Percentiles rank a stretch among this genome's conserved stretches.
These are phyloP conservation scores for Metopolophium dirhodum DNA, from an alignment of 1,140 invertebrate species.

Conservation along the genomic window DNA sequence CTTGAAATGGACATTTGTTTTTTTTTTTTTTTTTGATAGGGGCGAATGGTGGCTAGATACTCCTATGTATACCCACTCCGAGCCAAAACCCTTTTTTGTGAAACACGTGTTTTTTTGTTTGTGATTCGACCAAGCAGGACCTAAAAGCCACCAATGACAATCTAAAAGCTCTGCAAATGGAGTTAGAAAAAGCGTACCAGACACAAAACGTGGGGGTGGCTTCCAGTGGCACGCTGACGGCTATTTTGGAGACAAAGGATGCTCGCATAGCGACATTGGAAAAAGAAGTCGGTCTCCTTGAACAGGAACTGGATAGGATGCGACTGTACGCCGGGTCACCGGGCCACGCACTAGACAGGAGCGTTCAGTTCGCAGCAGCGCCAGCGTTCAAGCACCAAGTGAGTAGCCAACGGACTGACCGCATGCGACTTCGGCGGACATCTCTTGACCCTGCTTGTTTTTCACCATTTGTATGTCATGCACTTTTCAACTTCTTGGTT, in stretches of 20 bases:
- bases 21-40: neutral
- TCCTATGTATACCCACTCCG: neutral
- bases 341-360: slow-evolving; percentile 34
- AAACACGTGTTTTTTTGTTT: slow-evolving; percentile 41
- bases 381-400: slow-evolving; percentile 52
- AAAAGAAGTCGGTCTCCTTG: slow-evolving; percentile 78
- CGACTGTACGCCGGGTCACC: slow-evolving; percentile 48
- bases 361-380: slow-evolving; percentile 9
- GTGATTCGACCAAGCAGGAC: slow-evolving; percentile 68
- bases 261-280: slow-evolving; percentile 83
- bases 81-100: slow-evolving; percentile 23
- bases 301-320: slow-evolving; percentile 72
- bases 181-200: slow-evolving; percentile 76
- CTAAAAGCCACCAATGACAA: slow-evolving; percentile 82
- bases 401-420: slow-evolving; percentile 31
- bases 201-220: slow-evolving; percentile 68
- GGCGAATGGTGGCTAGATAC: neutral
- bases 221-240: slow-evolving; percentile 74
- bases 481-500: slow-evolving; percentile 24
- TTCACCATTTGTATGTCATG: slow-evolving; percentile 24
- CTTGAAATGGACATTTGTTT: neutral
- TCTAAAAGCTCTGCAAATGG: slow-evolving; percentile 77
- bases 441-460: slow-evolving; percentile 36
- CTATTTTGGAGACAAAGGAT: slow-evolving; percentile 83
- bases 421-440: slow-evolving; percentile 38